Percentiles rank a stretch among this genome's conserved stretches.
Evolutionary conservation across 2,113 vertebrate species (phyloP).

Genomic region (Eleginops maclovinus): DNA sequence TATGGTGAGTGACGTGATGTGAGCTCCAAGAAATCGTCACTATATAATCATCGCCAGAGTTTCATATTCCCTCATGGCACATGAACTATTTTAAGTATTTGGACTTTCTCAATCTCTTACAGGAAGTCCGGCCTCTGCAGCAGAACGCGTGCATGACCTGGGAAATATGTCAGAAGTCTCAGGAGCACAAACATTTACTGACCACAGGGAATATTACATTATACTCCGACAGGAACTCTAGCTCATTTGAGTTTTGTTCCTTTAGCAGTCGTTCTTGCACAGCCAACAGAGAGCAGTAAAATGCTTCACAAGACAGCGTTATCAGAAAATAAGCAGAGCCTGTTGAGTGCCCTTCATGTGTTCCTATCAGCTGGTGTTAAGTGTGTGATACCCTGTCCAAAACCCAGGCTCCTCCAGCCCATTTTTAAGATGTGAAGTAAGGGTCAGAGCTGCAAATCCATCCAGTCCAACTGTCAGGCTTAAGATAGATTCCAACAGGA

Average conservation of each 20-base stretch:
- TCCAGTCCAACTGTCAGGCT: neutral
- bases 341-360: neutral
- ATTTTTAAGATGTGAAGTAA: neutral
- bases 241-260: neutral
- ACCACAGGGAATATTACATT: constrained; percentile 5
- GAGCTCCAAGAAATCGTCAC: constrained; percentile 52
- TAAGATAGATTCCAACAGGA: neutral
- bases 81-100: constrained; percentile 65
- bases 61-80: constrained; percentile 55
- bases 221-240: neutral
- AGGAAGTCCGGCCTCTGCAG: constrained; percentile 53
- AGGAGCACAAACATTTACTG: constrained; percentile 19
- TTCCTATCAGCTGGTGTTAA: neutral
- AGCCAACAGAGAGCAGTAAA: constrained; percentile 2
- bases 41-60: constrained; percentile 66
- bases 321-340: constrained; percentile 15
- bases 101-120: constrained; percentile 36
- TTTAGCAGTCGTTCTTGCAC: constrained; percentile 15
- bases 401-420: neutral
- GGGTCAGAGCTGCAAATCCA: neutral
- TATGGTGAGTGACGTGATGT: constrained; percentile 67
- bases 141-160: constrained; percentile 39
- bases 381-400: neutral
- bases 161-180: constrained; percentile 29
- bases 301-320: neutral